Conservation (phyloP, 2,113 vertebrate species). For the Alligator mississippiensis region DNA sequence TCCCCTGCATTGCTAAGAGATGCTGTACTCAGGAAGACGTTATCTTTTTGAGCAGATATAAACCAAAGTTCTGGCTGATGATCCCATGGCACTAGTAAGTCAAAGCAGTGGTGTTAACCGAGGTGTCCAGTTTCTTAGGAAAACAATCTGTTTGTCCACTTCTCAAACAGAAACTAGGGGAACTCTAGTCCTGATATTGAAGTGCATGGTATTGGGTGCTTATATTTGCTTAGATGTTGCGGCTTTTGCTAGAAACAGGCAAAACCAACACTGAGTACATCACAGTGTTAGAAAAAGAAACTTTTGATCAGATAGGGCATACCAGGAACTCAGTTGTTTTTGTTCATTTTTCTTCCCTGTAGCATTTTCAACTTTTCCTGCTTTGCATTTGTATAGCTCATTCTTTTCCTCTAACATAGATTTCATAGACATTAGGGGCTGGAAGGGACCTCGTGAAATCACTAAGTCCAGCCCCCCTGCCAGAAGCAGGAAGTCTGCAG, state of each 20-base stretch:
- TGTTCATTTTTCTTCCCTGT: background rate
- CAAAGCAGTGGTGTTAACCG: background rate
- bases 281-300: background rate
- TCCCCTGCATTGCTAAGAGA: background rate
- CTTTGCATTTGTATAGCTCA: background rate
- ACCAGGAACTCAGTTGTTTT: background rate
- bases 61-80: background rate
- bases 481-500: no score
- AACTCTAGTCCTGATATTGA: background rate
- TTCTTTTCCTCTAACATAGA: no score
- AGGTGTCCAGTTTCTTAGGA: background rate
- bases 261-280: background rate
- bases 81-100: background rate
- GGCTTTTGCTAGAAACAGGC: background rate
- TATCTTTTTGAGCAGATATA: background rate
- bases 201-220: background rate
- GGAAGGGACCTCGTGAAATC: no score
- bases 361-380: background rate
- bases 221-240: background rate
- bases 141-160: background rate
- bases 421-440: no score
- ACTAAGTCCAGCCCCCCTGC: no score
- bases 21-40: background rate
- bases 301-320: background rate
- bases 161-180: background rate